phyloP scores from a whole-genome alignment of 1,140 invertebrate species.

The Drosophila setifemur region DNA sequence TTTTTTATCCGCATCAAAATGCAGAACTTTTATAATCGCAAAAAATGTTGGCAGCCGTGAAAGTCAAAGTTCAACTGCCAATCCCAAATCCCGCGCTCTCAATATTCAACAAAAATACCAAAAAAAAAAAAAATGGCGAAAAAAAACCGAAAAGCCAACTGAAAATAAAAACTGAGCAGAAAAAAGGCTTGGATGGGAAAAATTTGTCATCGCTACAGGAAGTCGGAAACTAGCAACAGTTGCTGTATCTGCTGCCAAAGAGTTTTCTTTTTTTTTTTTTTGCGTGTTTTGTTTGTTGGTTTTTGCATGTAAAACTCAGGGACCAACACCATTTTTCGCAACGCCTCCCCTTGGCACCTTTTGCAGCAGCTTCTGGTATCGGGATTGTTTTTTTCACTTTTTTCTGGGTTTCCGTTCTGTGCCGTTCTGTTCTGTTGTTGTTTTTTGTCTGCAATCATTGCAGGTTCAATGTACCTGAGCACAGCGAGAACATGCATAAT shows the following conservation, averaged over 20 bases:
- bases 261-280: constrained; percentile 51
- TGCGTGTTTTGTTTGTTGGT: constrained; percentile 10
- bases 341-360: neutral
- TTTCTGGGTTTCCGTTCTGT: neutral
- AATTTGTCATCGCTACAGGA: constrained; percentile 74
- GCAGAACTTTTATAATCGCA: neutral
- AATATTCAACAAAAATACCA: neutral
- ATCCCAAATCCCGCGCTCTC: constrained; percentile 7
- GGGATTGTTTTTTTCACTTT: constrained; percentile 21
- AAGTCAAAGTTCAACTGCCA: constrained; percentile 37
- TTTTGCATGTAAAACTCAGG: constrained; percentile 4
- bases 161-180: neutral
- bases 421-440: no score
- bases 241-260: constrained; percentile 54
- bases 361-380: constrained; percentile 5
- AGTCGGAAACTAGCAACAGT: constrained; percentile 79
- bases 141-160: neutral
- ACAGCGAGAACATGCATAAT: constrained; percentile 69
- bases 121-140: neutral
- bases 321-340: constrained; percentile 1
- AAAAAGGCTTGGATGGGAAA: constrained; percentile 50
- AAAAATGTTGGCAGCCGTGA: neutral
- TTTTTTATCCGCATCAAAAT: constrained; percentile 1
- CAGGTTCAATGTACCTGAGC: constrained; percentile 74
- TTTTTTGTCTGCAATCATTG: constrained; percentile 51